phyloP scores from a whole-genome alignment of 2,113 vertebrate species.

The Bubo bubo region DNA sequence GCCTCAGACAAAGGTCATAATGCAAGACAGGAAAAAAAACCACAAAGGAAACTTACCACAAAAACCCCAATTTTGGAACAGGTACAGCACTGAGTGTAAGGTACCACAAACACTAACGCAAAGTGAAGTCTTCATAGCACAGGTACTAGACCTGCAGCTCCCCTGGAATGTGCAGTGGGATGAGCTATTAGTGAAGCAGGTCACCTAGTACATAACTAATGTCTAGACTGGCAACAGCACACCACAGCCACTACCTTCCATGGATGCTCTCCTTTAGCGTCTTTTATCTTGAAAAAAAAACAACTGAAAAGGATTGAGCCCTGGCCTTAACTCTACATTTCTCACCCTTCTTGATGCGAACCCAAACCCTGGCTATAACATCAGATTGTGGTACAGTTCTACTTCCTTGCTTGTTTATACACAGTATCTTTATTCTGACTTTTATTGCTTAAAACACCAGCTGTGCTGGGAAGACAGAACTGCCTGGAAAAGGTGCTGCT shows the following conservation, averaged over 20 bases:
- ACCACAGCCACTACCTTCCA: neutral
- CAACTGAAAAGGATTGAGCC: neutral
- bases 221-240: neutral
- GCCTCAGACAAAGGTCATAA: neutral
- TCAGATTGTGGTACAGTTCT: neutral
- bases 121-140: neutral
- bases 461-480: slow-evolving; percentile 29
- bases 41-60: neutral
- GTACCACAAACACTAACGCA: neutral
- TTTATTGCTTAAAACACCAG: slow-evolving; percentile 70
- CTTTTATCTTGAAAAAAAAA: neutral
- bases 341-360: neutral
- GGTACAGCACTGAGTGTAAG: neutral
- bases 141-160: neutral
- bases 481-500: slow-evolving; percentile 12
- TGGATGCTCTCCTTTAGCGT: neutral
- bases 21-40: neutral
- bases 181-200: neutral
- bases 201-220: neutral
- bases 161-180: neutral
- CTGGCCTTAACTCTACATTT: neutral
- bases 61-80: neutral
- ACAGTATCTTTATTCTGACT: slow-evolving; percentile 5
- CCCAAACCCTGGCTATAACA: neutral
- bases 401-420: neutral